These are phyloP conservation scores for Grammomys dolichurus DNA, from an alignment of 2,113 vertebrate genomes.

Conservation along the genomic window DNA sequence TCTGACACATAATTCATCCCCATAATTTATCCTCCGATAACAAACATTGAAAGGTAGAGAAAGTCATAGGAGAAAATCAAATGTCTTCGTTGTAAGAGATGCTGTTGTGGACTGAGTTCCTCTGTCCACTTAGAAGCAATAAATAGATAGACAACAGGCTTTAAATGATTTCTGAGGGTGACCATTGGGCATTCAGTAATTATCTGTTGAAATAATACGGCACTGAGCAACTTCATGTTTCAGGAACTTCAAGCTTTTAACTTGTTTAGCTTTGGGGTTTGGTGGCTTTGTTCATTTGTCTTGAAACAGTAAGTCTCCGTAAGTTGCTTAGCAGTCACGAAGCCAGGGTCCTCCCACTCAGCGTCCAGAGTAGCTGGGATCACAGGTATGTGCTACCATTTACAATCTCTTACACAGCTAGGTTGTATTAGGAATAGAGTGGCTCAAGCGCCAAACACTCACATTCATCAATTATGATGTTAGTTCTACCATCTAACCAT, in stretches of 20 bases:
- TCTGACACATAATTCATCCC: background rate
- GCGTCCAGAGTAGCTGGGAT: background rate
- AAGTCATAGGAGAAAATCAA: conserved; percentile 19
- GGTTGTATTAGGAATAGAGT: background rate
- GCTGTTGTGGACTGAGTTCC: background rate
- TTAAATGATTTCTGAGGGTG: conserved; percentile 4
- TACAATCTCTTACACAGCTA: conserved; percentile 35
- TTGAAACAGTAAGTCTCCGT: background rate
- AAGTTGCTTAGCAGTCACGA: background rate
- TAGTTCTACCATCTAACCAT: background rate
- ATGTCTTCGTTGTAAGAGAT: background rate
- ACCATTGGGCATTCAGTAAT: background rate
- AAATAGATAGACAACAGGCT: background rate
- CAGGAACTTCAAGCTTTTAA: conserved; percentile 26
- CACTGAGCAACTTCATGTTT: conserved; percentile 1
- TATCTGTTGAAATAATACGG: background rate
- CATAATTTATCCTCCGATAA: background rate
- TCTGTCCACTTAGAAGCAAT: background rate
- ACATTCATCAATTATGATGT: background rate
- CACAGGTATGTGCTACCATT: background rate
- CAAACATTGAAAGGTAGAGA: conserved; percentile 15
- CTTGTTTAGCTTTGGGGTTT: background rate
- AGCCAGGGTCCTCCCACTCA: background rate
- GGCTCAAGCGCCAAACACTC: background rate
- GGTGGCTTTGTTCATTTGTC: background rate